These are phyloP conservation scores for Cliona cf. orientalis DNA, from an alignment of 37 sponge, comb jelly and placozoan species.

Conservation along the genomic window DNA sequence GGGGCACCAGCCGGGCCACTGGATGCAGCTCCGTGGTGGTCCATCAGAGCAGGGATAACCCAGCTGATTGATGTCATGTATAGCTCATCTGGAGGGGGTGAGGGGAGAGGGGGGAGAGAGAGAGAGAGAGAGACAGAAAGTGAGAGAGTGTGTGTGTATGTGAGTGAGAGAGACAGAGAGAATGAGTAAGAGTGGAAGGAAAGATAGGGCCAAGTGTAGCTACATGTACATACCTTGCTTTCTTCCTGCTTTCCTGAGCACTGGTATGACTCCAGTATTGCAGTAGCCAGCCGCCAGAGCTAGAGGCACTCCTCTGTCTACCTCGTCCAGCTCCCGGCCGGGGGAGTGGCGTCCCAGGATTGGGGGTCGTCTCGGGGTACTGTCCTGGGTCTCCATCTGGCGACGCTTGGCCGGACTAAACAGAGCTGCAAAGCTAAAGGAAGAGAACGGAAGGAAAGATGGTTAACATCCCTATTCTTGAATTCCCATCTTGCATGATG, in stretches of 20 bases:
- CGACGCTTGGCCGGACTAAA: conserved; percentile 78
- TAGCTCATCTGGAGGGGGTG: conserved; percentile 38
- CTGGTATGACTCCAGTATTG: conserved; percentile 62
- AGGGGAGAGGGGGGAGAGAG: background rate
- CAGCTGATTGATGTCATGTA: conserved; percentile 64
- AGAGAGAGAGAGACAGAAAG: background rate
- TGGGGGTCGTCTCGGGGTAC: conserved; percentile 44
- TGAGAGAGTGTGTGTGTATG: background rate
- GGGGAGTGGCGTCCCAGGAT: conserved; percentile 20
- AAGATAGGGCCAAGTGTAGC: background rate
- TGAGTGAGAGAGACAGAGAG: background rate
- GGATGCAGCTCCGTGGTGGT: background rate
- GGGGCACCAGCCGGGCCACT: conserved; percentile 29
- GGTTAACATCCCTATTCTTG: background rate
- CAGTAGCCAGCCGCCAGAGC: conserved; percentile 53
- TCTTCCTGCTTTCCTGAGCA: conserved; percentile 34
- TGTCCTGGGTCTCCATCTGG: conserved; percentile 64
- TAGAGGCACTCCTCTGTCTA: conserved; percentile 48
- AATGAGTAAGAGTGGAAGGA: background rate
- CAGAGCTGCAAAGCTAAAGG: conserved; percentile 69
- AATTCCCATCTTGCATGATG: no score
- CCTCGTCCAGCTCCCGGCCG: conserved; percentile 29
- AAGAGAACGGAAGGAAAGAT: background rate
- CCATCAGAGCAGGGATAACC: conserved; percentile 36
- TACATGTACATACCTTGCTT: conserved; percentile 49